Evolutionary conservation across 1,140 invertebrate species (phyloP), one percentile per base, ranked within the genome.

Genomic region (Tetragonula clypearis): DNA sequence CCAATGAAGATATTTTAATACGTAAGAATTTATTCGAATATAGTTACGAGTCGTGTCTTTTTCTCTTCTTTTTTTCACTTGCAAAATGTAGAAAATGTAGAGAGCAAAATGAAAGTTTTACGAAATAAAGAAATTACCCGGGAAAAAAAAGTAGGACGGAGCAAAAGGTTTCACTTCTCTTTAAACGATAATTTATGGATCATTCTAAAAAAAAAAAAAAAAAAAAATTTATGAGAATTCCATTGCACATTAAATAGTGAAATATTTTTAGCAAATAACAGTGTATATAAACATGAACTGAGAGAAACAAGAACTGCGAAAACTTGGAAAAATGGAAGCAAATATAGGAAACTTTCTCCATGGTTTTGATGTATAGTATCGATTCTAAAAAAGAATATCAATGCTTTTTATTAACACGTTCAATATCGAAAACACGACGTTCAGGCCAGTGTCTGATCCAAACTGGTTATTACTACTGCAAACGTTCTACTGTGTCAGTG

Each of bases 381-480:
- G 41, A 72, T 72, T 49, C 41, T 72, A 49, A 49, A 49, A 17
- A n/a, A 49, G 21, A 49, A 72, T 49, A 49, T n/a, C 69, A 0
- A 23, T 17, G 41, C 23, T 72, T 72, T 72, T n/a, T 72, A 17
- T 71, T 71, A 71, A 71, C 69, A 49, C 1, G 69, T 71, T 71
- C 9, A 21, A 71, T 49, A 71, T 72, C 19, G 41, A 72, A 72
- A 72, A 49, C n/a, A 53, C 14, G 53, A 73, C 14, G n/a, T 55
- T 55, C 49, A 41, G 35, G 5, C n/a, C 35, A 35, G 23, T 8
- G 62, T 30, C 41, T 79, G 77, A 55, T 23, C 53, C 11, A 68
- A 79, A 65, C 41, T 79, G 41, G 41, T 66, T 53, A 49, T 53
- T 53, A 78, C 58, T 78, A 78, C 58, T 78, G 76, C 35, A 26